Evolutionary conservation across 2,113 vertebrate genomes (phyloP).

Genomic region (Amazona vittata): DNA sequence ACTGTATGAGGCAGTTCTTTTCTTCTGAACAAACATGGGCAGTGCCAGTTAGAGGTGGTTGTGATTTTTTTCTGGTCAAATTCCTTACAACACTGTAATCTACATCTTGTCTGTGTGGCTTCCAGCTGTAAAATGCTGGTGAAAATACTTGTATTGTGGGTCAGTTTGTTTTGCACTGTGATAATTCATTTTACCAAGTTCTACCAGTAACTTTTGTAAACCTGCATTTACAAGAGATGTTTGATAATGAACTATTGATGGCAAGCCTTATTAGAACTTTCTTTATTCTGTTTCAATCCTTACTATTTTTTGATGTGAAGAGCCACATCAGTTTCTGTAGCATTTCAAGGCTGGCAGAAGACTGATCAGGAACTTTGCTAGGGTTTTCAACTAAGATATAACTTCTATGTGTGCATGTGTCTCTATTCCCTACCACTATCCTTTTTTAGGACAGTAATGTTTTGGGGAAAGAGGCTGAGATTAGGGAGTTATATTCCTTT

Average conservation of each 20-base stretch:
- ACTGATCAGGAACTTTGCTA: not conserved
- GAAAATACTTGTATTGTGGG: not conserved
- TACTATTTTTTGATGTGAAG: not conserved
- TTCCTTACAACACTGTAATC: not conserved
- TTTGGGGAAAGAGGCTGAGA: not conserved
- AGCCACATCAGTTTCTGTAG: not conserved
- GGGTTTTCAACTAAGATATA: not conserved
- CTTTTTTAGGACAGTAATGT: not conserved
- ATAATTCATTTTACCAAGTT: not conserved
- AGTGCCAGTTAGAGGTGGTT: not conserved
- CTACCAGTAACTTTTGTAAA: not conserved
- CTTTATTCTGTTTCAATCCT: not conserved
- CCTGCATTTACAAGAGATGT: not conserved
- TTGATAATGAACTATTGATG: not conserved
- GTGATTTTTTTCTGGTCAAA: not conserved
- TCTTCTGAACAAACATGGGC: not conserved
- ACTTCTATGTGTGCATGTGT: accelerated
- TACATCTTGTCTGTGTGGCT: not conserved
- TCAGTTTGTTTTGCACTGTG: not conserved
- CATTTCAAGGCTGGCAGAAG: not conserved
- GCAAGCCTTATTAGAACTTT: not conserved
- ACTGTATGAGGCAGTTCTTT: not conserved
- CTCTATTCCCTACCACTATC: not conserved
- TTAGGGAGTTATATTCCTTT: not conserved
- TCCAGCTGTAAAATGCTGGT: not conserved